Evolutionary conservation across 2,113 vertebrate species (phyloP), one percentile per base, ranked within the genome.

Genomic region (Odontesthes bonariensis): DNA sequence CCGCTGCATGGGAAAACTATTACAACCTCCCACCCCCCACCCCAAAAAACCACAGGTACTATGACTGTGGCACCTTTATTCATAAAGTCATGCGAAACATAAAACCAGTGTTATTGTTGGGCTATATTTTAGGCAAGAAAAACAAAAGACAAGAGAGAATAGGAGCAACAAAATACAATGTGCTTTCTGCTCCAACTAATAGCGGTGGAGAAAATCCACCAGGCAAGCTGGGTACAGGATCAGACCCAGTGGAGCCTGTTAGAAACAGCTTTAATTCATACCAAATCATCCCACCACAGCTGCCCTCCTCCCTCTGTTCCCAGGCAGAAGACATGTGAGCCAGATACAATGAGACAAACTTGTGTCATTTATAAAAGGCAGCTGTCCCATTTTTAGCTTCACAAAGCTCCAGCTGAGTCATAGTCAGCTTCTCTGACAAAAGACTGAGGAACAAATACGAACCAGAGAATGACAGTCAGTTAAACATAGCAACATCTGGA

Each of bases 241-340:
- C 87, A 91, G 92, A 91, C 90, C 91, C 73, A 23, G 58, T 81
- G 85, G 88, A 92, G 91, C 87, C 90, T 78, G 84, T 87, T 86
- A 82, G 87, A 90, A 92, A 91, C 83, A 85, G 81, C 71, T 89
- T 86, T 90, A 86, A 92, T 92, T 89, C 85, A 88, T 92, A 86
- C 77, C 83, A 87, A 90, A 89, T 89, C 89, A 77, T 88, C 84
- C 89, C 76, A 83, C 83, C 88, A 76, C 90, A 91, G 89, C 90
- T 91, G 90, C 90, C 88, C 77, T 75, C 79, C 69, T 85, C 76
- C 64, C 63, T 75, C 71, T 16, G 71, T 84, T 89, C 85, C 86
- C 80, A 86, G 65, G 86, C 78, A 84, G 76, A 64, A 83, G 75
- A 82, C 84, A 73, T 74, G 68, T 58, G 81, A 90, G 81, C 61